Evolutionary conservation across 2,888 invertebrate genomes (phyloP).

Genomic region (Pseudococcus longispinus): DNA sequence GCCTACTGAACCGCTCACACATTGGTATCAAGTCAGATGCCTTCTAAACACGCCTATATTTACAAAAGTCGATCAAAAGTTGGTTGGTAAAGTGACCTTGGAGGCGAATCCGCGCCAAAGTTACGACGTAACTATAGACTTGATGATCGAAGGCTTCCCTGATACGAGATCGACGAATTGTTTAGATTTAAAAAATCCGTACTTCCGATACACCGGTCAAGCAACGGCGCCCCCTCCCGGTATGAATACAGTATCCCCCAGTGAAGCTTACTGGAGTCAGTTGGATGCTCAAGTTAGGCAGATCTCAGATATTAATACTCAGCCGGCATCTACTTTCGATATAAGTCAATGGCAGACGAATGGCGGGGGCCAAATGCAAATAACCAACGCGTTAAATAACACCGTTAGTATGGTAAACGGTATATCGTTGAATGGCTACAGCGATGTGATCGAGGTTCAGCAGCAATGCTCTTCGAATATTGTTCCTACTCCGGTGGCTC

Average conservation of each 20-base stretch:
- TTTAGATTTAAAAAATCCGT: conserved; percentile 96
- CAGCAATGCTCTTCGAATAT: conserved; percentile 44
- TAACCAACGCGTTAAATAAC: conserved; percentile 53
- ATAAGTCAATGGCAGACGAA: conserved; percentile 53
- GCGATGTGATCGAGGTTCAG: conserved; percentile 61
- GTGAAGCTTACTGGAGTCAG: conserved; percentile 90
- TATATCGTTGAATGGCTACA: conserved; percentile 73
- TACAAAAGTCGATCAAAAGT: conserved; percentile 89
- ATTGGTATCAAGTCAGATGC: conserved; percentile 99
- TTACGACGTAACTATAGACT: conserved; percentile 96
- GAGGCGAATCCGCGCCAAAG: conserved; percentile 89
- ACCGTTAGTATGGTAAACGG: conserved; percentile 78
- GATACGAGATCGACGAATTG: conserved; percentile 84
- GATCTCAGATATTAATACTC: conserved; percentile 42
- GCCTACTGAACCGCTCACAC: conserved; percentile 96
- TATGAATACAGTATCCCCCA: conserved; percentile 87
- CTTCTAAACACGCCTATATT: conserved; percentile 91
- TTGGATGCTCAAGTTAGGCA: conserved; percentile 67
- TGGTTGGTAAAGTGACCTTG: conserved; percentile 86
- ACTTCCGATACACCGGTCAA: conserved; percentile 94
- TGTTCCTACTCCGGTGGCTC: conserved; percentile 58
- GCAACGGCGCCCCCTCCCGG: conserved; percentile 93
- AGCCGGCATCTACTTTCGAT: conserved; percentile 48
- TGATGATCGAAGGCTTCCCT: conserved; percentile 87
- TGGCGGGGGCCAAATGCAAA: conserved; percentile 52